phyloP scores from a whole-genome alignment of 2,113 vertebrate species.

The Apaloderma vittatum region DNA sequence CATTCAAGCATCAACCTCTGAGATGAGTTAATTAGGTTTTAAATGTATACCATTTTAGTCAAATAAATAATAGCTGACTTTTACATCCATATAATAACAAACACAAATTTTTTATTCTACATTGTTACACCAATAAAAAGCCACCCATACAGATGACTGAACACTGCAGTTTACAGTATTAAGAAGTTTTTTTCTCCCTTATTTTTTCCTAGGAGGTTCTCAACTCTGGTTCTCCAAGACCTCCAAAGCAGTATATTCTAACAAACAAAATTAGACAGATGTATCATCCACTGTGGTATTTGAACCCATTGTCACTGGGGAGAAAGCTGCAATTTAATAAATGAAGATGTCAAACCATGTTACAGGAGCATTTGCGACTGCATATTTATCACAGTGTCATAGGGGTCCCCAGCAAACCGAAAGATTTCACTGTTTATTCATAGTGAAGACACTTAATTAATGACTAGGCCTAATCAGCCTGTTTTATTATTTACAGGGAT shows the following conservation, averaged over 20 bases:
- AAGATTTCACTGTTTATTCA: slow-evolving; percentile 79
- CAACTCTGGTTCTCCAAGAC: slow-evolving; percentile 15
- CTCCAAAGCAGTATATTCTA: slow-evolving; percentile 34
- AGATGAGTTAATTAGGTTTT: not conserved
- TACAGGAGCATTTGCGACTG: slow-evolving; percentile 61
- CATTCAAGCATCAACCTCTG: not conserved
- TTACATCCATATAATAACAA: not conserved
- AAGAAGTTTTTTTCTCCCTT: not conserved
- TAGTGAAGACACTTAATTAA: slow-evolving; percentile 85
- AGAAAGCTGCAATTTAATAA: slow-evolving; percentile 59
- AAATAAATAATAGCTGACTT: not conserved
- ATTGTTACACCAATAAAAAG: not conserved
- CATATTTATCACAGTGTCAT: slow-evolving; percentile 70
- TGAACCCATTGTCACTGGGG: slow-evolving; percentile 40
- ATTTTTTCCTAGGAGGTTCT: not conserved
- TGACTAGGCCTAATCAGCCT: slow-evolving; percentile 79
- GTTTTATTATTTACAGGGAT: slow-evolving; percentile 83
- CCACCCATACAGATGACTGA: not conserved
- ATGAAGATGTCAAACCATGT: slow-evolving; percentile 77
- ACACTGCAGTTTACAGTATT: not conserved
- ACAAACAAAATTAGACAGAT: slow-evolving; percentile 41
- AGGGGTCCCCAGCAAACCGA: slow-evolving; percentile 56
- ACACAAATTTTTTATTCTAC: not conserved
- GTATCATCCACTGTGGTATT: slow-evolving; percentile 38
- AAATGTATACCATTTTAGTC: not conserved